Base-by-base conservation (phyloP, 2,797 vertebrate species). In the Sebastes flavidus region DNA sequence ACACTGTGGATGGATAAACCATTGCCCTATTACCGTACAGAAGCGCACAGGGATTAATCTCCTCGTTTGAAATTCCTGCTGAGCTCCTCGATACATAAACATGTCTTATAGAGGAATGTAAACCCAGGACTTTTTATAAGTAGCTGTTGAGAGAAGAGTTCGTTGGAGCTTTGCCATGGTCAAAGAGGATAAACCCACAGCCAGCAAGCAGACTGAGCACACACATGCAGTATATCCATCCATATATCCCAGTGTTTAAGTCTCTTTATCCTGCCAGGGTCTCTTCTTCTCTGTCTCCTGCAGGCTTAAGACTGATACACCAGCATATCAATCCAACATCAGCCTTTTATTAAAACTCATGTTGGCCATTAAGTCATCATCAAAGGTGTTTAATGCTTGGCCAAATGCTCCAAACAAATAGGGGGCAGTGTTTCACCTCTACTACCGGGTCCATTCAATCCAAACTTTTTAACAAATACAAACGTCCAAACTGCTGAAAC, bases 101-200 rank as follows among this genome's bases (percentile, higher is more conserved):
- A 88, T 82, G 86, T 90, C 83, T 77, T 58, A 52, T 20, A 65
- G 72, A 86, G 90, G 89, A 94, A 93, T 92, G 90, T 91, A 91
- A 92, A 91, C 80, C 68, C 69, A 56, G 75, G 52, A 65, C 69
- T 82, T 89, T 89, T 90, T 82, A 88, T 87, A 88, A 91, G 90
- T 78, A 90, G 90, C 88, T 92, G 90, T 82, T 91, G 89, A 92
- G 75, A 81, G 89, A 89, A 74, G 74, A 76, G 81, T 16, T 30
- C 10, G 12, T 75, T 88, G 92, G 92, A 90, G 78, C 49, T 24
- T 68, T 65, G 87, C 87, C 80, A 80, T 20, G 63, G 81, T 86
- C 77, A 62, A 72, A 78, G 49, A 18, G 20, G 67, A 42, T 61
- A 62, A 78, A 70, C 76, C 76, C 63, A 56, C 67, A 73, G 34